Conservation (phyloP, 2,888 invertebrate genomes). For the Lasius platythorax region DNA sequence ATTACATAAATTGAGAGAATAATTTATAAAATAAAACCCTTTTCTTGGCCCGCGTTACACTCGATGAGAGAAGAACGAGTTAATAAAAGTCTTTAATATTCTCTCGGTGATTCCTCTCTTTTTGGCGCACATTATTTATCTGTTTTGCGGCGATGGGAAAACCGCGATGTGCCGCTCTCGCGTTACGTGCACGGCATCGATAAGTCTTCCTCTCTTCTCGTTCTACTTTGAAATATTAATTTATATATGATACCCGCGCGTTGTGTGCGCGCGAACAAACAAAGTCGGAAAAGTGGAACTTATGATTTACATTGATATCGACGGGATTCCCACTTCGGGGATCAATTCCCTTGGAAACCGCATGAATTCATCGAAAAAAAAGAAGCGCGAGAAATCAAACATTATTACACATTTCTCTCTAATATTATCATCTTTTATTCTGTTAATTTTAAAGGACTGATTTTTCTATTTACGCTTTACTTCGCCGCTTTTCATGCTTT, state of each 20-base stretch:
- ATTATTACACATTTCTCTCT: slow-evolving; percentile 7
- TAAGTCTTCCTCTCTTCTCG: slow-evolving; percentile 63
- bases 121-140: slow-evolving; percentile 19
- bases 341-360: slow-evolving; percentile 32
- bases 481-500: background rate
- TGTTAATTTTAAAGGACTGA: background rate
- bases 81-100: slow-evolving; percentile 28
- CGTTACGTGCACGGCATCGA: slow-evolving; percentile 59
- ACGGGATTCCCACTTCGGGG: slow-evolving; percentile 21
- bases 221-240: slow-evolving; percentile 75
- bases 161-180: slow-evolving; percentile 30
- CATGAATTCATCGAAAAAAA: slow-evolving; percentile 17
- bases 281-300: slow-evolving; percentile 36
- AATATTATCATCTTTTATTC: background rate
- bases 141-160: slow-evolving; percentile 27
- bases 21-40: background rate
- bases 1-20: background rate
- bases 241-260: slow-evolving; percentile 59
- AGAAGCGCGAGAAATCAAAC: background rate
- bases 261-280: background rate
- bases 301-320: slow-evolving; percentile 44
- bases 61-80: background rate
- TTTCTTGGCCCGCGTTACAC: background rate
- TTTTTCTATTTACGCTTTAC: background rate
- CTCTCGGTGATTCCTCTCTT: background rate